These are phyloP conservation scores for Vanessa tameamea DNA, from an alignment of 1,140 invertebrate genomes.

Conservation along the genomic window DNA sequence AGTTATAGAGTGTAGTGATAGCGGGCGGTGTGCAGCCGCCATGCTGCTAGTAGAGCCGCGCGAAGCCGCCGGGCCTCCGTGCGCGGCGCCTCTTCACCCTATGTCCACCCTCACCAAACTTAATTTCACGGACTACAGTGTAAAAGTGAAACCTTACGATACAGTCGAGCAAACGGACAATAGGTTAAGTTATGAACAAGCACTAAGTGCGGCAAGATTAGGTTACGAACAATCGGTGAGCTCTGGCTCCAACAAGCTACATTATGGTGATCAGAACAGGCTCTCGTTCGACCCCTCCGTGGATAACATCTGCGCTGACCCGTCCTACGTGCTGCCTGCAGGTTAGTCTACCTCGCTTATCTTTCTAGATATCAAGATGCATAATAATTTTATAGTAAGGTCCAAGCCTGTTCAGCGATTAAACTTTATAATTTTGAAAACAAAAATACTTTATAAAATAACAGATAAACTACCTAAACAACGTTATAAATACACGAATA, in stretches of 20 bases:
- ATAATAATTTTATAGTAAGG: conserved; percentile 7
- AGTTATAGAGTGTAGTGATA: conserved; percentile 47
- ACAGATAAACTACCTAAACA: neutral
- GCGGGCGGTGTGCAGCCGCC: conserved; percentile 51
- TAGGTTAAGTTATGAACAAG: conserved; percentile 66
- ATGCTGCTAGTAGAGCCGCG: conserved; percentile 79
- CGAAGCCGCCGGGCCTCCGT: conserved; percentile 77
- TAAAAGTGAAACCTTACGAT: conserved; percentile 69
- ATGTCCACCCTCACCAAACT: conserved; percentile 74
- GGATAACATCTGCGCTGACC: conserved; percentile 63
- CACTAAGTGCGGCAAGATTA: conserved; percentile 60
- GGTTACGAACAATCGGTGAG: conserved; percentile 66
- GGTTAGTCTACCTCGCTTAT: conserved; percentile 47
- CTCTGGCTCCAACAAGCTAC: conserved; percentile 53
- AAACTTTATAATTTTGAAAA: neutral
- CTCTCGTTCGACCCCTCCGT: conserved; percentile 61
- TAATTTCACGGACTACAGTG: conserved; percentile 75
- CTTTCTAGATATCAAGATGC: conserved; percentile 4
- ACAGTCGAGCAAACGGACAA: conserved; percentile 57
- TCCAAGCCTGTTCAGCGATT: neutral
- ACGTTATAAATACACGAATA: neutral
- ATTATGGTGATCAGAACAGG: conserved; percentile 66
- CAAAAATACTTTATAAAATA: neutral
- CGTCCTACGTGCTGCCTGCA: conserved; percentile 62
- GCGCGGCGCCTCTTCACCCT: conserved; percentile 71